Evolutionary conservation across 2,888 invertebrate genomes (phyloP), one percentile per base, ranked within the genome.

Genomic region (Drosophila koepferae): DNA sequence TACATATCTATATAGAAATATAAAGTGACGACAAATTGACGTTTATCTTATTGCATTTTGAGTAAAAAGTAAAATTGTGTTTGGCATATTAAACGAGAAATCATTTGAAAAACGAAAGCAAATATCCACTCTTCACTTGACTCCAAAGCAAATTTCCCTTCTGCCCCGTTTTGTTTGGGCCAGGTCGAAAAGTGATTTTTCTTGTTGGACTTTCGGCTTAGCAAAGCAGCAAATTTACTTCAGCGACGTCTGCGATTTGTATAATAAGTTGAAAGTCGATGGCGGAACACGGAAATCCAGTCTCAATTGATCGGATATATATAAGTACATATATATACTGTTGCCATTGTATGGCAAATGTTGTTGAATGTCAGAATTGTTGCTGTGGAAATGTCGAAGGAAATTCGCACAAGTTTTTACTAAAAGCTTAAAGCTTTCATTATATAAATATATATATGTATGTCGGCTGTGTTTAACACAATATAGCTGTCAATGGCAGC

Each of bases 41-140:
- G 80, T 65, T 69, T 82, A 74, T 79, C 81, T 77, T 80, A 74
- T 72, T 76, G 84, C 80, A 85, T 83, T 83, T 85, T 86, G 85
- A 86, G 82, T 88, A 77, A 81, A 74, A 83, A 74, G 77, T 85
- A 65, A 88, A 86, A 83, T 78, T 88, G 89, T 89, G 89, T 86
- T 85, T 84, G 85, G 86, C 88, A 88, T 86, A 80, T 82, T 82
- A 85, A 84, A 74, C 80, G 69, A 66, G 54, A 72, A 72, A 77
- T 71, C 74, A 69, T 68, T 65, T 54, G 61, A 72, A 86, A 85
- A 84, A 81, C 86, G 84, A 84, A 84, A 86, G 77, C 61, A 81
- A 86, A 81, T 84, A 79, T 63, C 64, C 48, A 62, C 58, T 65
- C 60, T 65, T n/a, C 44, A 55, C 43, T 72, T 48, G 36, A 16